Base-by-base conservation (phyloP, 1,140 invertebrate genomes). In the Penaeus indicus region DNA sequence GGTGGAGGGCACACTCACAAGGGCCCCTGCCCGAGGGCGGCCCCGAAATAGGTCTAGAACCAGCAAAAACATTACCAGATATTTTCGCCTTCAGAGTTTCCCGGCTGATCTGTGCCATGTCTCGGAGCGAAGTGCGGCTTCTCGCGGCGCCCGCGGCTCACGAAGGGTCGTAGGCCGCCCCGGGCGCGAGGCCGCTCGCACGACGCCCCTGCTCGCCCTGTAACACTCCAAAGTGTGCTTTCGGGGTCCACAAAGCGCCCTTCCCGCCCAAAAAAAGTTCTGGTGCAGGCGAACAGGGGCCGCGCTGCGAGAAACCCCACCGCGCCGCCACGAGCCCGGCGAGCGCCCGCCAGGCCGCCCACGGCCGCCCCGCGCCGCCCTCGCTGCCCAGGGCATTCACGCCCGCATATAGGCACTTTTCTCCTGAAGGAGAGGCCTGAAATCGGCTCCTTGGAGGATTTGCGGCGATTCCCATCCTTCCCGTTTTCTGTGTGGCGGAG, bases 51-150 rank as follows among this genome's bases (percentile, higher is more conserved):
- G 5, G 54, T 32, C 64, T 72, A 84, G 10, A 47, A 84, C 38
- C 38, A 8, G 16, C 22, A 18, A 75, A 75, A 75, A 25, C 22
- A 27, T 89, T 25, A 89, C 88, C 82, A 61, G 83, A 64, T 27
- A 89, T 81, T 81, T 85, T 64, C 63, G 21, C 67, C 83, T 75
- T 80, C 42, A 89, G 88, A 72, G 88, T 85, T 85, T 89, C 83
- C 77, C 88, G 75, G 88, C 88, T 89, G 88, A 89, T 84, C 77
- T 84, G 75, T 38, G 83, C 88, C 88, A 89, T 89, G 88, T 77
- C 85, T 47, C 38, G 69, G 19, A 22, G 69, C 77, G 25, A 82
- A 88, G 86, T 88, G 81, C 18, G 67, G 72, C 69, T 88, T 83
- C 80, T 88, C 80, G 64, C 54, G 3, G 16, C 22, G 67, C 19